Evolutionary conservation across 2,797 vertebrate genomes (phyloP).

Genomic region (Okamejei kenojei): DNA sequence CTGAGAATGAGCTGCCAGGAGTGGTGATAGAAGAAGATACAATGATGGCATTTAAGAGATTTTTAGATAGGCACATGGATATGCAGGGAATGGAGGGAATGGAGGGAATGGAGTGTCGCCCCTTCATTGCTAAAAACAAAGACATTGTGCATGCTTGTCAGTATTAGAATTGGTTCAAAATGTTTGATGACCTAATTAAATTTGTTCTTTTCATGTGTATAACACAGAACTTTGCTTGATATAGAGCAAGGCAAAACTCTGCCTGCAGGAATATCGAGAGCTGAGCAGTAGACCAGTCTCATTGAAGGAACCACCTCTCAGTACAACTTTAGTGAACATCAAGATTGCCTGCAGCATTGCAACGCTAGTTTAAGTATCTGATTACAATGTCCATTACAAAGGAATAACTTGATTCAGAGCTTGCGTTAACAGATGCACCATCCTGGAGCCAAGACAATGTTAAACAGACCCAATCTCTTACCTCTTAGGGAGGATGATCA

Average conservation of each 20-base stretch:
- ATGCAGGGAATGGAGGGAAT: too few relatives aligned
- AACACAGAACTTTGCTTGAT: not conserved
- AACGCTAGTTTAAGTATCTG: not conserved
- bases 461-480: not conserved
- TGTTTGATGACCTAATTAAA: too few relatives aligned
- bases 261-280: not conserved
- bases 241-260: not conserved
- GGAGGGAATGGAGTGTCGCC: too few relatives aligned
- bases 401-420: not conserved
- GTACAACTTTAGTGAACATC: not conserved
- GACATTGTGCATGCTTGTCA: too few relatives aligned
- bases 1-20: too few relatives aligned
- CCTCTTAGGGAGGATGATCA: not conserved
- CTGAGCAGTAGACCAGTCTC: not conserved
- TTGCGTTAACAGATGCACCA: not conserved
- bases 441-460: not conserved
- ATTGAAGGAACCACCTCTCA: not conserved
- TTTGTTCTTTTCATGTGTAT: not conserved
- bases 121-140: too few relatives aligned
- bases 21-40: too few relatives aligned
- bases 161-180: too few relatives aligned
- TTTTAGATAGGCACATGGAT: too few relatives aligned
- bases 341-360: not conserved
- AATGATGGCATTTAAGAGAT: too few relatives aligned
- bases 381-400: not conserved